Conservation (phyloP, 2,113 vertebrate species). For the Cisticola juncidis region DNA sequence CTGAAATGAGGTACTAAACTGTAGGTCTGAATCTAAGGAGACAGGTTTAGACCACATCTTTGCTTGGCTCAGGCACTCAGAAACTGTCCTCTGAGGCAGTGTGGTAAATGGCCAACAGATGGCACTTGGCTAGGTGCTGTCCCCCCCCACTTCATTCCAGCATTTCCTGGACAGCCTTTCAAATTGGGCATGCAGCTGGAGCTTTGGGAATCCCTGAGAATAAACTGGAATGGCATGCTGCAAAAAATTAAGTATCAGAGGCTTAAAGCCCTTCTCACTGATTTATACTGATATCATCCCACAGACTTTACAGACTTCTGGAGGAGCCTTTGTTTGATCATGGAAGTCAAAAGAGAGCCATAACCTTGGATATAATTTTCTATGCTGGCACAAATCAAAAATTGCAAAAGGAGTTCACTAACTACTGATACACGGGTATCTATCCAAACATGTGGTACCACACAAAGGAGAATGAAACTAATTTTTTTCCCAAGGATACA, state of each 20-base stretch:
- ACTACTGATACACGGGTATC: not conserved
- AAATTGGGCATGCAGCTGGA: not conserved
- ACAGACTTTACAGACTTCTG: not conserved
- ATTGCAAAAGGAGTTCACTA: not conserved
- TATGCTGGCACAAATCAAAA: not conserved
- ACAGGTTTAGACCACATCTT: not conserved
- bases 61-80: not conserved
- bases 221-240: not conserved
- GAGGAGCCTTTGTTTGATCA: not conserved
- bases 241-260: not conserved
- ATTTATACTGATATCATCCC: not conserved
- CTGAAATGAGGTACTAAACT: not conserved
- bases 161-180: not conserved
- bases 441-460: not conserved
- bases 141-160: not conserved
- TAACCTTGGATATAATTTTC: not conserved
- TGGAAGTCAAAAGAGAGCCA: not conserved
- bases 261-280: not conserved
- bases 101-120: not conserved
- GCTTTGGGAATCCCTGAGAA: not conserved
- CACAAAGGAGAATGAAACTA: not conserved
- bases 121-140: not conserved
- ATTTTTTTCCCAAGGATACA: not conserved
- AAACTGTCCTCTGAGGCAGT: not conserved
- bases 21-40: not conserved